Conservation (phyloP, 2,113 vertebrate species). For the Axis porcinus region DNA sequence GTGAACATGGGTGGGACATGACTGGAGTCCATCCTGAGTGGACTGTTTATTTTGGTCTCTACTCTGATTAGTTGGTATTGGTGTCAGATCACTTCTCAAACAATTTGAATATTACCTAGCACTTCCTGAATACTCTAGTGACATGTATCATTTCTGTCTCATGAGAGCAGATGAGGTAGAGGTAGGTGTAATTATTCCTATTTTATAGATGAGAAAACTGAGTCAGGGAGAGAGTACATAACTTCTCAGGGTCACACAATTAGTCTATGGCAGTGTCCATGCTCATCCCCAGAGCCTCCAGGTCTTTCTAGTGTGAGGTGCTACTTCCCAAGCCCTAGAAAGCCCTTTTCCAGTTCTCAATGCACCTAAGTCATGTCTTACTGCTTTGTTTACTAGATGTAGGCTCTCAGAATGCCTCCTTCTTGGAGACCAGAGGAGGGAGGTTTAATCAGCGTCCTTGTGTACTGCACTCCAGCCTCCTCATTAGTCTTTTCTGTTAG, state of each 20-base stretch:
- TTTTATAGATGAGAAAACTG: neutral
- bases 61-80: neutral
- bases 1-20: neutral
- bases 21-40: neutral
- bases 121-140: neutral
- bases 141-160: neutral
- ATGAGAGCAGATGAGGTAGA: neutral
- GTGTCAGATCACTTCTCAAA: neutral
- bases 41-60: neutral
- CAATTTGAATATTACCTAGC: neutral
- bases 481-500: neutral
- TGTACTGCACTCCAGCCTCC: neutral
- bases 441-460: slow-evolving; percentile 17
- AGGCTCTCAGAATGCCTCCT: slow-evolving; percentile 14
- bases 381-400: neutral
- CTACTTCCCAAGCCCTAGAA: neutral
- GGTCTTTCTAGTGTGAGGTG: neutral
- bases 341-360: neutral
- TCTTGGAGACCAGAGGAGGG: slow-evolving; percentile 9
- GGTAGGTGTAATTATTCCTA: neutral
- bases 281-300: too few relatives aligned
- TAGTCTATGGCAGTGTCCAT: neutral
- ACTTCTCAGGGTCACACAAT: neutral
- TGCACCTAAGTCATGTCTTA: neutral
- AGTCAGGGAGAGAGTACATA: neutral